Evolutionary conservation across 2,888 invertebrate genomes (phyloP), one percentile per base, ranked within the genome.

Genomic region (Cylloceria caligata): DNA sequence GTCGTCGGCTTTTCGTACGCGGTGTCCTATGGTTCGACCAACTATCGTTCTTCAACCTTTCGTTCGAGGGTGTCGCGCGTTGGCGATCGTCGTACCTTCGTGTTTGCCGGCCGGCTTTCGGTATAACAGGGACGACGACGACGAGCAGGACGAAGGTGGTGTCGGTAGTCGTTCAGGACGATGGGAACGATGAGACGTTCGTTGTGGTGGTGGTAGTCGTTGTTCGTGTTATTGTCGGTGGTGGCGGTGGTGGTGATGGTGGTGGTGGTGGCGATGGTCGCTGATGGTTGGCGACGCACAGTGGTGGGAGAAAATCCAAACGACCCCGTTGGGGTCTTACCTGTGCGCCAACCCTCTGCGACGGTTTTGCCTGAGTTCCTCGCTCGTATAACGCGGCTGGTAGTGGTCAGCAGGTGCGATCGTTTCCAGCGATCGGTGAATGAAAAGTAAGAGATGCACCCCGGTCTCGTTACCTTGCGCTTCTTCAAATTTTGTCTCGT

Each of bases 321-420:
- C 75, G 67, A 68, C 75, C 75, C 55, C 74, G 64, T 24, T 34
- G 62, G 64, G 62, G 68, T 76, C 49, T 57, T 81, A 69, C 81
- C 81, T 76, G 77, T 52, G 36, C 24, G 57, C 45, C 78, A 74
- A 78, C 81, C 81, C 81, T 75, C 65, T 36, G 42, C 45, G 55
- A 39, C 19, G 52, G 4, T 27, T 19, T 30, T 24, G 47, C n/a
- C 27, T 24, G 68, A 11, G 24, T 11, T 24, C 52, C 3, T 30
- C 19, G 60, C 34, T 60, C 60, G 60, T 16, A 7, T 60, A 16
- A 9, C 27, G 36, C 34, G 62, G 39, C 21, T 39, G 55, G 16
- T 55, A n/a, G 5, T 24, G 16, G 55, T 16, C 9, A 55, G 57
- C 69, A 69, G 55, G 57, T 69, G 69, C 27, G 4, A 6, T 11